These are phyloP conservation scores for Hemithea aestivaria DNA, from an alignment of 2,888 invertebrate genomes.

Conservation along the genomic window DNA sequence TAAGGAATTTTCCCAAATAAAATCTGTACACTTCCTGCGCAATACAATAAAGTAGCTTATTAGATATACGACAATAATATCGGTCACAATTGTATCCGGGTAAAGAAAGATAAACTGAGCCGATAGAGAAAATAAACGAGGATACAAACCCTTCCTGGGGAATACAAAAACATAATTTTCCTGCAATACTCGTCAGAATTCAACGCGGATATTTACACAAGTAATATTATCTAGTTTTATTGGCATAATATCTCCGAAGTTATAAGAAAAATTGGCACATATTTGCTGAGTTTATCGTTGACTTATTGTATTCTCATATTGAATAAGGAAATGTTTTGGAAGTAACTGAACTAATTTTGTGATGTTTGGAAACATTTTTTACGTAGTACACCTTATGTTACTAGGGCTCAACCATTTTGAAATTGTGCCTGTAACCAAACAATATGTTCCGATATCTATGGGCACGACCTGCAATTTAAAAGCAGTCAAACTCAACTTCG, in stretches of 20 bases:
- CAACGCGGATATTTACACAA: too few species aligned
- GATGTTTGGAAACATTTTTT: too few species aligned
- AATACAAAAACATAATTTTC: not conserved
- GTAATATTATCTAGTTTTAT: too few species aligned
- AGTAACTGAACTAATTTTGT: too few species aligned
- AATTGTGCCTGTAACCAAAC: too few species aligned
- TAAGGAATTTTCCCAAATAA: slow-evolving; percentile 6
- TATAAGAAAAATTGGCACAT: not conserved
- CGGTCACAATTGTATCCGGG: slow-evolving; percentile 11
- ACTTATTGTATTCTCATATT: not conserved
- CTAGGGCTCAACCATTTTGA: too few species aligned
- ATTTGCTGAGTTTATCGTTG: not conserved
- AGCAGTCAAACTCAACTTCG: too few species aligned
- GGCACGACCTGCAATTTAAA: too few species aligned
- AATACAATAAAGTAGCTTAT: slow-evolving; percentile 6
- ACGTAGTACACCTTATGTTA: too few species aligned
- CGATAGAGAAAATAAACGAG: not conserved
- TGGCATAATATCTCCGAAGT: too few species aligned
- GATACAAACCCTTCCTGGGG: not conserved
- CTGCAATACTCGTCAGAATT: too few species aligned
- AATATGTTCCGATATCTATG: too few species aligned
- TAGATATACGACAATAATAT: slow-evolving; percentile 9
- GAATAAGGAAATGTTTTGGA: not conserved
- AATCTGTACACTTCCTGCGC: slow-evolving; percentile 11
- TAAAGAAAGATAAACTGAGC: slow-evolving; percentile 5